phyloP scores from a whole-genome alignment of 1,140 invertebrate genomes.

The Drosophila chauvacae region DNA sequence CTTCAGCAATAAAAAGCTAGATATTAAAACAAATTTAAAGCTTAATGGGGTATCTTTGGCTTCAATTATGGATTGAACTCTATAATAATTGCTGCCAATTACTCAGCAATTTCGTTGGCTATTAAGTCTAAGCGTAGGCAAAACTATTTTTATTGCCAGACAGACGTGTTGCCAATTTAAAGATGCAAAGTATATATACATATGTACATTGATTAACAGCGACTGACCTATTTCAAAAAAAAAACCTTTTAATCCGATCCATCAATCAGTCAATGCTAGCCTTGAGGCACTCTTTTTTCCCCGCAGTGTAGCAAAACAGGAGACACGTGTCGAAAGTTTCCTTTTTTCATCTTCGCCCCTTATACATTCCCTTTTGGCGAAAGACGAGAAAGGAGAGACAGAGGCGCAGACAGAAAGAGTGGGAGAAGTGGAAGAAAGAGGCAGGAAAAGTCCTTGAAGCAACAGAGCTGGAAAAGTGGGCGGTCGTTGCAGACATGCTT shows the following conservation, averaged over 20 bases:
- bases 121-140: not conserved
- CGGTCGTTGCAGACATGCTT: constrained; percentile 34
- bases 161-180: constrained; percentile 9
- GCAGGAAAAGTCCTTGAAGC: constrained; percentile 74
- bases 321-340: constrained; percentile 63
- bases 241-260: not conserved
- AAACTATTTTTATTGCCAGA: constrained; percentile 13
- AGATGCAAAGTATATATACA: not conserved
- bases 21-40: not conserved
- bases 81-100: constrained; percentile 7
- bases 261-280: constrained; percentile 7
- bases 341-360: constrained; percentile 17
- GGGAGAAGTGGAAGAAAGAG: not conserved
- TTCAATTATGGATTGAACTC: not conserved
- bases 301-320: constrained; percentile 15
- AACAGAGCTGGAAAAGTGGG: constrained; percentile 49
- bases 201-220: not conserved
- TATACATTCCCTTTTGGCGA: constrained; percentile 44
- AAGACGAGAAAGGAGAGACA: constrained; percentile 19
- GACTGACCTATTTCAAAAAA: constrained; percentile 1
- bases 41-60: constrained; percentile 1
- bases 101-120: constrained; percentile 2
- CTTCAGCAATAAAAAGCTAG: not conserved
- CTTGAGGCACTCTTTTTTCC: constrained; percentile 1
- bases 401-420: constrained; percentile 6